Percentiles rank a stretch among this genome's conserved stretches.
Evolutionary conservation across 2,113 vertebrate species (phyloP).

Genomic region (Clinocottus analis): DNA sequence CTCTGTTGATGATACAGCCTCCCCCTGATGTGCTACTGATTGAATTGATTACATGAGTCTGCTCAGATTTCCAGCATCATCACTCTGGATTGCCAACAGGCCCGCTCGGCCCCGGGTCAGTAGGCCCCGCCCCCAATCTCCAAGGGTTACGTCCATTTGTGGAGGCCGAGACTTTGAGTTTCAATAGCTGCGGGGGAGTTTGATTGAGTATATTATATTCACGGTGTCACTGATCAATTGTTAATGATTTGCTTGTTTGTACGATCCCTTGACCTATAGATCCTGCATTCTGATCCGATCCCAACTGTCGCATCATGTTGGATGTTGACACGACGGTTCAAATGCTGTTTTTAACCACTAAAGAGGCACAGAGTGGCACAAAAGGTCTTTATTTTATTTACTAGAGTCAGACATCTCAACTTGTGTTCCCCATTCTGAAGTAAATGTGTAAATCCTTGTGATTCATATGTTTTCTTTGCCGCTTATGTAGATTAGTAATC

Average conservation of each 20-base stretch:
- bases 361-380: too few relatives aligned
- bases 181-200: slow-evolving; percentile 32
- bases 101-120: slow-evolving; percentile 15
- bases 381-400: too few relatives aligned
- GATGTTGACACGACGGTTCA: background rate
- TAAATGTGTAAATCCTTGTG: too few relatives aligned
- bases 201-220: slow-evolving; percentile 20
- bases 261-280: background rate
- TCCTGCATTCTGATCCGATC: background rate
- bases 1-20: slow-evolving; percentile 41
- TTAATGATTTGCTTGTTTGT: slow-evolving; percentile 8
- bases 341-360: too few relatives aligned
- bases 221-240: slow-evolving; percentile 27
- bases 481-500: too few relatives aligned
- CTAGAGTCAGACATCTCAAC: too few relatives aligned
- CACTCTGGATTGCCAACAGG: slow-evolving; percentile 50
- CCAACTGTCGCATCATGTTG: background rate
- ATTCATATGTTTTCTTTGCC: too few relatives aligned
- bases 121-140: too few relatives aligned
- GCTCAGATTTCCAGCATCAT: slow-evolving; percentile 52
- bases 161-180: background rate
- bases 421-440: too few relatives aligned
- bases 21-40: slow-evolving; percentile 26
- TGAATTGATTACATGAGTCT: slow-evolving; percentile 60
- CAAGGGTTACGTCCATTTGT: slow-evolving; percentile 43